phyloP scores from a whole-genome alignment of 2,113 vertebrate species.

The Callorhinus ursinus region DNA sequence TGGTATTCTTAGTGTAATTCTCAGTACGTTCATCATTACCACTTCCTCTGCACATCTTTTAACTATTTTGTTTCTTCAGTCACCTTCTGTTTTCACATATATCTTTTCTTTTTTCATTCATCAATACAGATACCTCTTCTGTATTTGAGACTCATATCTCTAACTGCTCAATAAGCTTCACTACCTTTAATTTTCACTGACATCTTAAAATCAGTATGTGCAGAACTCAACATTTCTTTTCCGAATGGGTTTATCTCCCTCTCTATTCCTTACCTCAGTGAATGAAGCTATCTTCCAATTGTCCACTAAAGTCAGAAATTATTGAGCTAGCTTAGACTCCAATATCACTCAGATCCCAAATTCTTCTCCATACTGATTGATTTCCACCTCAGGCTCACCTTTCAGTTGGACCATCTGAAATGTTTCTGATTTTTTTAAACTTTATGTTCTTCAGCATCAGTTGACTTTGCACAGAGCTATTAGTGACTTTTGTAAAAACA shows the following conservation, averaged over 20 bases:
- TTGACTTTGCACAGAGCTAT: neutral
- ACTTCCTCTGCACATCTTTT: neutral
- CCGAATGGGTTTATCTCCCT: neutral
- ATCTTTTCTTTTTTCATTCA: neutral
- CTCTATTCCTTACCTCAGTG: neutral
- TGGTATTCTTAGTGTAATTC: too few relatives aligned
- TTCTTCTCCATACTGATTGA: neutral
- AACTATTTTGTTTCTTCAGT: neutral
- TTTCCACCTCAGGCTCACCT: neutral
- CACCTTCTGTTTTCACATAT: neutral
- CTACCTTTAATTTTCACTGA: neutral
- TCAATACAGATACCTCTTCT: neutral
- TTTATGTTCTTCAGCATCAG: neutral
- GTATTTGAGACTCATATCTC: neutral
- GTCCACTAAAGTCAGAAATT: neutral
- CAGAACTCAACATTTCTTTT: neutral
- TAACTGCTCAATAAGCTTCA: neutral
- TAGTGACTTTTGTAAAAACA: neutral
- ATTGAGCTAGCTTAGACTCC: fast-evolving
- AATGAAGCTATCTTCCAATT: neutral
- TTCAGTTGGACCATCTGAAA: neutral
- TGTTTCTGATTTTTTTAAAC: neutral
- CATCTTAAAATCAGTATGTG: neutral
- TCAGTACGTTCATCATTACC: neutral
- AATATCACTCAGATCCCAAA: neutral